Conservation (phyloP, 2,797 vertebrate species). For the Neosilurus mollespiculum region DNA sequence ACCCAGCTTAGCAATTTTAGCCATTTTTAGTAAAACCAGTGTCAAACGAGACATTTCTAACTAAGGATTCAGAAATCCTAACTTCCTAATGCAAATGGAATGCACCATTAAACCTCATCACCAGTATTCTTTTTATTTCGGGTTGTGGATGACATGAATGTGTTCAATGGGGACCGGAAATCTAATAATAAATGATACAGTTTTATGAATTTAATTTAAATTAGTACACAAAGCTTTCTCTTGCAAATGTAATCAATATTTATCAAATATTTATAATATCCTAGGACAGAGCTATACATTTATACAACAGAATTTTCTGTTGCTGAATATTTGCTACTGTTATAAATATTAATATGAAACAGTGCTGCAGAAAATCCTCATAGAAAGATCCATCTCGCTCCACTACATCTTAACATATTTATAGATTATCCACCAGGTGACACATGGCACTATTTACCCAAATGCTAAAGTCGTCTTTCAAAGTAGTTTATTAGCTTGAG, state of each 20-base stretch:
- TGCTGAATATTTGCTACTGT: neutral
- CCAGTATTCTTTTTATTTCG: neutral
- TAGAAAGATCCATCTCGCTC: neutral
- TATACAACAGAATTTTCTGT: neutral
- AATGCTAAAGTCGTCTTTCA: slow-evolving; percentile 27
- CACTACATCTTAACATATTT: slow-evolving; percentile 24
- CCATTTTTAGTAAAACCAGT: no score
- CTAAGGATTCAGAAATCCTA: no score
- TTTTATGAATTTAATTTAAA: slow-evolving; percentile 5
- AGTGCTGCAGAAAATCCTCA: neutral
- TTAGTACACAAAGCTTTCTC: neutral
- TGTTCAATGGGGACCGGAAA: neutral
- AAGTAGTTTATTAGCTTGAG: slow-evolving; percentile 11
- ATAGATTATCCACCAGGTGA: slow-evolving; percentile 18
- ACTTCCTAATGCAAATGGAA: no score
- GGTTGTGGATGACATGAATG: slow-evolving; percentile 1
- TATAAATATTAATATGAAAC: neutral
- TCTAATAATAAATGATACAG: slow-evolving; percentile 19
- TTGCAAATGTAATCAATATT: slow-evolving; percentile 14
- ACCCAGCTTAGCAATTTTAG: no score
- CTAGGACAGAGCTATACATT: neutral
- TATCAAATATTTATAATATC: neutral
- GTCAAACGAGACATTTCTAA: no score
- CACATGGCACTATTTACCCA: slow-evolving; percentile 28
- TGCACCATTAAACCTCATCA: neutral